Evolutionary conservation across 2,888 invertebrate genomes (phyloP).

Genomic region (Chymomyza procnemis): DNA sequence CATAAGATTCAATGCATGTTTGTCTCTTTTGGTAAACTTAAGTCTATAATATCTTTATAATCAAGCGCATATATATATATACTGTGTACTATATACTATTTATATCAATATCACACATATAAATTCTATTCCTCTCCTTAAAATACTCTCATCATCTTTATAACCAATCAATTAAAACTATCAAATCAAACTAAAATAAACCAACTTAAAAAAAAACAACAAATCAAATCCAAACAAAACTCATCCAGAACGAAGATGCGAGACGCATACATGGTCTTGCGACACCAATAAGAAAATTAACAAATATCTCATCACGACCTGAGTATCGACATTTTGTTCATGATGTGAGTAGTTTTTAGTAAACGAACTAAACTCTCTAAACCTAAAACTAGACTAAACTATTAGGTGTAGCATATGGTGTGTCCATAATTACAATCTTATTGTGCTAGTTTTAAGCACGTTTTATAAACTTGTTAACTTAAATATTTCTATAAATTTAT

Average conservation of each 20-base stretch:
- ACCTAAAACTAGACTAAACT: slow-evolving; percentile 24
- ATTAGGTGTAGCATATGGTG: slow-evolving; percentile 42
- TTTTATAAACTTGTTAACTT: neutral
- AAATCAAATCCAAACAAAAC: slow-evolving; percentile 61
- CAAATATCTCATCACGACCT: slow-evolving; percentile 79
- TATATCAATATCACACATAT: slow-evolving; percentile 55
- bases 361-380: slow-evolving; percentile 38
- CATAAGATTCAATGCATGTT: slow-evolving; percentile 34
- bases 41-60: slow-evolving; percentile 17
- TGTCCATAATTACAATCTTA: neutral
- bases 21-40: slow-evolving; percentile 24
- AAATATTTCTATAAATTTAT: neutral
- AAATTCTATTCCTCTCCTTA: slow-evolving; percentile 63
- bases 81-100: slow-evolving; percentile 15
- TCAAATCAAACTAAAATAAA: slow-evolving; percentile 19
- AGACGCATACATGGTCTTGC: slow-evolving; percentile 79
- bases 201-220: slow-evolving; percentile 27
- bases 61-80: slow-evolving; percentile 27
- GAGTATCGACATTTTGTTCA: slow-evolving; percentile 79
- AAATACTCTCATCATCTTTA: slow-evolving; percentile 40
- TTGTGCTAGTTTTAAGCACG: neutral
- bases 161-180: slow-evolving; percentile 39
- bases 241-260: slow-evolving; percentile 79
- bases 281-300: slow-evolving; percentile 79
- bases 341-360: slow-evolving; percentile 79